A percentile compares a stretch with the other conserved stretches of the same genome.
Conservation (phyloP, 2,113 vertebrate genomes). For the Riparia riparia region DNA sequence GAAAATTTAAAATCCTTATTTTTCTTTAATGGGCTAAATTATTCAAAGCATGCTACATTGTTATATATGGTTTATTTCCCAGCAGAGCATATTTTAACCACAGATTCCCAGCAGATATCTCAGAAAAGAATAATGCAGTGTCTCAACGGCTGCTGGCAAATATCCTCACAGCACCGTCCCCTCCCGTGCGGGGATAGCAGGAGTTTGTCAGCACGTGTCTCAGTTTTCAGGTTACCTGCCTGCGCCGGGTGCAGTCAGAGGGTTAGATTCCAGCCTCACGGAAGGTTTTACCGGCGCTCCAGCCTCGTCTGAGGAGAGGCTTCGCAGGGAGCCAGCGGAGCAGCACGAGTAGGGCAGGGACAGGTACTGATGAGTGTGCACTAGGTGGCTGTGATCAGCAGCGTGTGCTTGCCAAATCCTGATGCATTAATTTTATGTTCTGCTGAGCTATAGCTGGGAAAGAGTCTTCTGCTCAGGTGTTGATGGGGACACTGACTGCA, state of each 20-base stretch:
- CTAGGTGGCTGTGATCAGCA: constrained; percentile 46
- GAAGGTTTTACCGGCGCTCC: constrained; percentile 7
- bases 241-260: not conserved
- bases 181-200: not conserved
- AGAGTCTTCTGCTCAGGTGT: constrained; percentile 4
- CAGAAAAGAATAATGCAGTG: constrained; percentile 21
- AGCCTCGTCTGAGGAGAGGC: not conserved
- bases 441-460: constrained; percentile 19
- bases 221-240: constrained; percentile 26
- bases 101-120: constrained; percentile 18
- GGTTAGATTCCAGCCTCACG: not conserved
- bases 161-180: not conserved
- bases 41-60: not conserved
- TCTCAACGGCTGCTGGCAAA: not conserved
- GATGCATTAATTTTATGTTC: constrained; percentile 28
- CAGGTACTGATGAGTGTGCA: not conserved
- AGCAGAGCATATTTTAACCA: constrained; percentile 16
- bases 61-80: constrained; percentile 25
- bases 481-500: not conserved
- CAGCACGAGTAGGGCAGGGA: not conserved
- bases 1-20: not conserved
- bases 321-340: not conserved
- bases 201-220: not conserved
- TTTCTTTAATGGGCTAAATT: not conserved
- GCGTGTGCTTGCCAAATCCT: constrained; percentile 32